A percentile compares a stretch with the other conserved stretches of the same genome.
Evolutionary conservation across 2,113 vertebrate genomes (phyloP).

Genomic region (Pelusios castaneus): DNA sequence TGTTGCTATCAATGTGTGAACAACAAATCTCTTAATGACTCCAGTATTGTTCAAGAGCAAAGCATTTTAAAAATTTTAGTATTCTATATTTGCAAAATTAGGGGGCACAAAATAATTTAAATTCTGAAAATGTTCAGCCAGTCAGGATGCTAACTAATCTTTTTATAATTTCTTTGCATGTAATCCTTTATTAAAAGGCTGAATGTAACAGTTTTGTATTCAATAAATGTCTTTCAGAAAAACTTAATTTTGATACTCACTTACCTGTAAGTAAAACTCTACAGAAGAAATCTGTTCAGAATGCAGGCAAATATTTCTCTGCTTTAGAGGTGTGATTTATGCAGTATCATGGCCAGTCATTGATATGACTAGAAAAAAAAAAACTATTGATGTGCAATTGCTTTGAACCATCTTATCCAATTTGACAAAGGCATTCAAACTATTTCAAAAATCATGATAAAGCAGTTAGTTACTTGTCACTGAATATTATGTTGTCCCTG

Average conservation of each 20-base stretch:
- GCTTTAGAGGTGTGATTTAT: not conserved
- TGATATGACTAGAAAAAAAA: not conserved
- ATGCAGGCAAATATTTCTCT: not conserved
- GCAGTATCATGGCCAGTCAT: not conserved
- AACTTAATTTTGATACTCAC: conserved; percentile 54
- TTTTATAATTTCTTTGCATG: conserved; percentile 43
- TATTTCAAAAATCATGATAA: not conserved
- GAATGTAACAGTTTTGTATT: conserved; percentile 66
- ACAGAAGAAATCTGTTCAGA: not conserved
- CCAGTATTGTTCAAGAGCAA: conserved; percentile 59
- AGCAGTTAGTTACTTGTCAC: not conserved
- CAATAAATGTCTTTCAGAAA: conserved; percentile 74
- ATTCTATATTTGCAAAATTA: conserved; percentile 57
- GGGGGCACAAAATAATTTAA: conserved; percentile 44
- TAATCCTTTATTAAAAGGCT: conserved; percentile 60
- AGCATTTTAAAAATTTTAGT: conserved; percentile 60
- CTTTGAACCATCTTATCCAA: not conserved
- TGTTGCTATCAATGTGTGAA: conserved; percentile 11
- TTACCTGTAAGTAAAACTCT: conserved; percentile 50
- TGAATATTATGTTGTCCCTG: not conserved
- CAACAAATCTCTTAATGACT: conserved; percentile 36
- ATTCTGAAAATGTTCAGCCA: conserved; percentile 62
- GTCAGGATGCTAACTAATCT: conserved; percentile 41
- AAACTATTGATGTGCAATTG: not conserved
- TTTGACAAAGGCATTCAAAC: not conserved